Evolutionary conservation across 2,888 invertebrate species (phyloP).

Genomic region (Tetranychus piercei): DNA sequence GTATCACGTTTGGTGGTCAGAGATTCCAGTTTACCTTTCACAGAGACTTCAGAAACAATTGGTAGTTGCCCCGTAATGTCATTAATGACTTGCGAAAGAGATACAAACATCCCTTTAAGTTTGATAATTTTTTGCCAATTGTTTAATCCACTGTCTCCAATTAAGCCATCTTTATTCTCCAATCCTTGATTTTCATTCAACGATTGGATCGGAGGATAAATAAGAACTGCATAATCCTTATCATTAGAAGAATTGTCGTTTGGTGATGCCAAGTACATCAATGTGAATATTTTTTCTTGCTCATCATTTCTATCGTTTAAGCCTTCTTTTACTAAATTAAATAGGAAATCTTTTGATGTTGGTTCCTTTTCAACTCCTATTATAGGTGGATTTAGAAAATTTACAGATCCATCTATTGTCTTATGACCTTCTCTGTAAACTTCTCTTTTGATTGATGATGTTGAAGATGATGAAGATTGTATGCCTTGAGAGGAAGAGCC

Average conservation of each 20-base stretch:
- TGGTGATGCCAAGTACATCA: constrained; percentile 15
- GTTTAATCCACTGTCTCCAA: background rate
- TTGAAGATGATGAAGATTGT: background rate
- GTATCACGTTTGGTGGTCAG: background rate
- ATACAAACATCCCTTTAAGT: constrained; percentile 18
- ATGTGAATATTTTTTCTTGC: constrained; percentile 7
- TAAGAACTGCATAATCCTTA: constrained; percentile 11
- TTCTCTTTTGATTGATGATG: background rate
- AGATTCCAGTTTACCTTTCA: background rate
- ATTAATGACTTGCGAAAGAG: constrained; percentile 17
- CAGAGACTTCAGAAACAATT: constrained; percentile 7
- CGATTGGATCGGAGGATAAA: background rate
- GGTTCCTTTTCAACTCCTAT: background rate
- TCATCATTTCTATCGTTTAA: background rate
- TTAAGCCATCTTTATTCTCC: background rate
- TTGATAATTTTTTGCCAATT: constrained; percentile 12
- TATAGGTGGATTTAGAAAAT: background rate
- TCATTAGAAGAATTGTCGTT: constrained; percentile 12
- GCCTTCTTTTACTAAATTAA: constrained; percentile 14
- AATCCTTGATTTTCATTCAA: background rate
- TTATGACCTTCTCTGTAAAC: background rate
- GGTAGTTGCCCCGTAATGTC: constrained; percentile 16
- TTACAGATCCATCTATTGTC: background rate
- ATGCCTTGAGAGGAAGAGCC: background rate
- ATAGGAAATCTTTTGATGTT: constrained; percentile 7